phyloP scores from a whole-genome alignment of 2,113 vertebrate genomes.

The Marmota monax region DNA sequence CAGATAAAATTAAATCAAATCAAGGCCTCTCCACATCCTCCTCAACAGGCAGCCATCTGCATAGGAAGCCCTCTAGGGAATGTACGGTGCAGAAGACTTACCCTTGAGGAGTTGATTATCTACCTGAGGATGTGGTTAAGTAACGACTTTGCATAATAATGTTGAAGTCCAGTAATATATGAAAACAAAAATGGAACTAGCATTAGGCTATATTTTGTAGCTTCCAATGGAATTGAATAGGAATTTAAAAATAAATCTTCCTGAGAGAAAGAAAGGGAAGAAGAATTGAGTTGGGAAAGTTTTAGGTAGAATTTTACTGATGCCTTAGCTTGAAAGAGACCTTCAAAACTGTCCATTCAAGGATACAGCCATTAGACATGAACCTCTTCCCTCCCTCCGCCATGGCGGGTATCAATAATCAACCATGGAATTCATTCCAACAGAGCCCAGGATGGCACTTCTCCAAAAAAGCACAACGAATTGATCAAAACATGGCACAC shows the following conservation, averaged over 20 bases:
- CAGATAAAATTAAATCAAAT: conserved; percentile 24
- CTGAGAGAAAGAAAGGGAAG: not conserved
- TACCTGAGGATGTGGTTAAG: not conserved
- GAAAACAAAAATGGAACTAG: conserved; percentile 6
- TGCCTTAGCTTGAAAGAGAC: not conserved
- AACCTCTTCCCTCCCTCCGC: not conserved
- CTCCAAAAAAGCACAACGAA: not conserved
- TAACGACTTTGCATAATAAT: not conserved
- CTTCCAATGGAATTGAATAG: not conserved
- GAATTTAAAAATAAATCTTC: too few species aligned
- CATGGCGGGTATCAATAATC: not conserved
- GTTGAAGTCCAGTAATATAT: not conserved
- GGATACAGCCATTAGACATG: not conserved
- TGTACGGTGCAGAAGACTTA: not conserved
- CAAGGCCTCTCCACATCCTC: not conserved
- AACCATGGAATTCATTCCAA: not conserved
- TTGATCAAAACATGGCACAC: not conserved
- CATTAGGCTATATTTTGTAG: not conserved
- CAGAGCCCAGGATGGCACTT: not conserved
- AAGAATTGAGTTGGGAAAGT: not conserved
- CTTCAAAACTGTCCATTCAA: not conserved
- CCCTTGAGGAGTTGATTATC: not conserved
- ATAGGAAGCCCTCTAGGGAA: not conserved
- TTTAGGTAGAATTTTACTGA: not conserved
- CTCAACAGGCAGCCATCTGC: not conserved